Conservation (phyloP, 1,140 invertebrate species). For the Halyomorpha halys region DNA sequence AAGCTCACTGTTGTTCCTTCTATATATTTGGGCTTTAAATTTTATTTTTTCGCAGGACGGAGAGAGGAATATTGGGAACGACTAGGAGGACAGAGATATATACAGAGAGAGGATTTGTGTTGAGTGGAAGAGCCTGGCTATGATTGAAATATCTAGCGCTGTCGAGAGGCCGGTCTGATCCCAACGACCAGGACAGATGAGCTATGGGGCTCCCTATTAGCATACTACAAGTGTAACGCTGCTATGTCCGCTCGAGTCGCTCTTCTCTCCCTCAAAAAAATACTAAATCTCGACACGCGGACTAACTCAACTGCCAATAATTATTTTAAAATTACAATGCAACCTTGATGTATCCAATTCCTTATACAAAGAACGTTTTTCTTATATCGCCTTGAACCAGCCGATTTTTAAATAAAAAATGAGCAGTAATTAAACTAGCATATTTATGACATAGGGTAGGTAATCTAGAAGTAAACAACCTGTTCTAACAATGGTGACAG, state of each 20-base stretch:
- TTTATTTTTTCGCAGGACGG: not conserved
- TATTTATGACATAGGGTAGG: no score
- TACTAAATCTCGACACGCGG: no score
- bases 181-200: not conserved
- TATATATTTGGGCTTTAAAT: not conserved
- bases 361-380: no score
- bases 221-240: constrained; percentile 7
- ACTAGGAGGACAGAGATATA: not conserved
- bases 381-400: no score
- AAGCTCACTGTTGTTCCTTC: no score
- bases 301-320: no score
- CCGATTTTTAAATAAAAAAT: no score
- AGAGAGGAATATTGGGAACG: not conserved
- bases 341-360: no score
- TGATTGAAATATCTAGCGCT: not conserved
- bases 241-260: not conserved
- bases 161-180: not conserved
- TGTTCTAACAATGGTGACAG: no score
- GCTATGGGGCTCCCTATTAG: not conserved
- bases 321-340: no score
- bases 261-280: not conserved
- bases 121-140: not conserved
- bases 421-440: no score
- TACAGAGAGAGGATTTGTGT: not conserved
- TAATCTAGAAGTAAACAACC: no score